Percentiles rank a stretch among this genome's conserved stretches.
Conservation (phyloP, 2,797 vertebrate genomes). For the Jordanella pulchra region DNA sequence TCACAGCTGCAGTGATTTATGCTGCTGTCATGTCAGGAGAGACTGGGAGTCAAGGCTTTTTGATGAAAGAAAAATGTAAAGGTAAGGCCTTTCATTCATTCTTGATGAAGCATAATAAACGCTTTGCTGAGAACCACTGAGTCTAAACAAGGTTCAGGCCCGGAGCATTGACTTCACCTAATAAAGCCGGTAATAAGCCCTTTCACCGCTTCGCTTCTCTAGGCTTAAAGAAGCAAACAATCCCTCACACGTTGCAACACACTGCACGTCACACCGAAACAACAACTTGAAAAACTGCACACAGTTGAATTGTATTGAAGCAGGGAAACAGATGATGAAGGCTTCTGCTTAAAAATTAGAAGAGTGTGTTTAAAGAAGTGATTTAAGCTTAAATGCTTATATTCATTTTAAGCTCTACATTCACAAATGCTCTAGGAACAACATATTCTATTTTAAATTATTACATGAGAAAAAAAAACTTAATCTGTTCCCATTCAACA, state of each 20-base stretch:
- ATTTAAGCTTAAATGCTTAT: background rate
- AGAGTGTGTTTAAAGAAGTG: background rate
- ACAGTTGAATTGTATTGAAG: conserved; percentile 2
- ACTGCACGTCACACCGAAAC: conserved; percentile 26
- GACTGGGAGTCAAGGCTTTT: conserved; percentile 57
- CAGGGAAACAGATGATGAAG: background rate
- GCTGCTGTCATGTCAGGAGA: conserved; percentile 56
- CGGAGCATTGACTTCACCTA: conserved; percentile 44
- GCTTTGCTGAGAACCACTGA: conserved; percentile 30
- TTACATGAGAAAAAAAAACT: background rate
- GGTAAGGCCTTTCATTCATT: conserved; percentile 63
- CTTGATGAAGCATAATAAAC: conserved; percentile 56
- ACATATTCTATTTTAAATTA: background rate
- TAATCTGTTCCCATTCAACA: background rate
- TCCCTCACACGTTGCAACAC: conserved; percentile 27
- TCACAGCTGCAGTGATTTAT: conserved; percentile 65
- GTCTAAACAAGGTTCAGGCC: conserved; percentile 40
- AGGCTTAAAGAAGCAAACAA: conserved; percentile 38
- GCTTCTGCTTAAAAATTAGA: background rate
- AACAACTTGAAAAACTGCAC: conserved; percentile 18
- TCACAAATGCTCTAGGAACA: background rate
- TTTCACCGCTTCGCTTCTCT: conserved; percentile 38
- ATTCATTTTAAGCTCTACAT: background rate
- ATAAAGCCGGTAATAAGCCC: conserved; percentile 38
- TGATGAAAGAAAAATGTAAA: conserved; percentile 44